Percentiles rank a stretch among this genome's conserved stretches.
Conservation (phyloP, 2,797 vertebrate species). For the Micromesistius poutassou region DNA sequence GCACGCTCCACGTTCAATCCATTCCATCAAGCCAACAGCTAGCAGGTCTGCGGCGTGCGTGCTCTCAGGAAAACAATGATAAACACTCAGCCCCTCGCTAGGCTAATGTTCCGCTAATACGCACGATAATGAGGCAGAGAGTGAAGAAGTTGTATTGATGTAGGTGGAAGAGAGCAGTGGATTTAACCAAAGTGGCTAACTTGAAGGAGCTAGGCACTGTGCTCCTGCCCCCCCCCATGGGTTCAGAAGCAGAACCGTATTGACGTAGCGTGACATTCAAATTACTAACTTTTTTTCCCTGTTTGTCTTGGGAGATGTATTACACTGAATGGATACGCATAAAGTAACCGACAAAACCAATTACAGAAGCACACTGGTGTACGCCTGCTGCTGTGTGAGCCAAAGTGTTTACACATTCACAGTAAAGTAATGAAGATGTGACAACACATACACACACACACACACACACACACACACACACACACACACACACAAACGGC, state of each 20-base stretch:
- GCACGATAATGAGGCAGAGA: constrained; percentile 56
- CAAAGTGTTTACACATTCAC: not conserved
- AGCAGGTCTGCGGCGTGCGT: constrained; percentile 42
- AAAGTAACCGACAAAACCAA: constrained; percentile 1
- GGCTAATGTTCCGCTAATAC: constrained; percentile 52
- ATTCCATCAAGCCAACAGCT: constrained; percentile 65
- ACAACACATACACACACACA: constrained; percentile 4
- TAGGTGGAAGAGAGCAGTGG: not conserved
- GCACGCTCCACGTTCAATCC: constrained; percentile 46
- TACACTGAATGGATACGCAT: not conserved
- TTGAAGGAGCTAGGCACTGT: constrained; percentile 19
- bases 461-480: not conserved
- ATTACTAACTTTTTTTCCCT: not conserved
- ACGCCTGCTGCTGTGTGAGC: not conserved
- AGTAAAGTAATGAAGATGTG: constrained; percentile 20
- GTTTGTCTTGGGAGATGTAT: not conserved
- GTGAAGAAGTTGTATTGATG: constrained; percentile 48
- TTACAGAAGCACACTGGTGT: not conserved
- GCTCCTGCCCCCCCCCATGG: constrained; percentile 2
- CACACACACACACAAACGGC: not conserved
- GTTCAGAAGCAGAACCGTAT: not conserved
- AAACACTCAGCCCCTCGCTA: constrained; percentile 47
- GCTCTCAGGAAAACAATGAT: constrained; percentile 52
- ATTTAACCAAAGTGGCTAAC: constrained; percentile 14
- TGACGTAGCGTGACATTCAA: constrained; percentile 14